phyloP scores from a whole-genome alignment of 2,888 invertebrate genomes.

The Drosophila borborema region DNA sequence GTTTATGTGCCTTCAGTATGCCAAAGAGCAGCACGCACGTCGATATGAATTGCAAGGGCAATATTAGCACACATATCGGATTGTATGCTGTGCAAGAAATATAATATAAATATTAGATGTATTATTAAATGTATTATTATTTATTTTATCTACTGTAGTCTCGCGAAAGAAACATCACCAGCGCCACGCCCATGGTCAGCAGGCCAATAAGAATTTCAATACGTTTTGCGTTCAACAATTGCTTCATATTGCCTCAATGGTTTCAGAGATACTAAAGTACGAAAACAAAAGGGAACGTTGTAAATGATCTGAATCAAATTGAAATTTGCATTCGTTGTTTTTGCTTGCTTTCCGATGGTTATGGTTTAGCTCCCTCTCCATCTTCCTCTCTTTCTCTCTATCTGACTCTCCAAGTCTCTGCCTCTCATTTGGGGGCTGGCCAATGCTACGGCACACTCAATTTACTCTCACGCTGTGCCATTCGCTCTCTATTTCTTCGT shows the following conservation, averaged over 20 bases:
- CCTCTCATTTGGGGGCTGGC: too few species aligned
- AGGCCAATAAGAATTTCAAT: constrained; percentile 15
- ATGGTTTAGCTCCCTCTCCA: background rate
- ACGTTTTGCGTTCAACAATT: constrained; percentile 2
- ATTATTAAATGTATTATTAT: background rate
- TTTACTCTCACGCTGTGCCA: too few species aligned
- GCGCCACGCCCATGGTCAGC: constrained; percentile 3
- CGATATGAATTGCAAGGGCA: background rate
- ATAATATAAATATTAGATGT: background rate
- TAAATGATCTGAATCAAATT: background rate
- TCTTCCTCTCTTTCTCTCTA: background rate
- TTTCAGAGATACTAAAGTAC: constrained; percentile 3
- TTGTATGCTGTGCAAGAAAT: background rate
- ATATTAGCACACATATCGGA: too few species aligned
- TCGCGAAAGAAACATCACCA: background rate
- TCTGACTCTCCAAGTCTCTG: background rate
- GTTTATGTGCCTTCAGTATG: constrained; percentile 12
- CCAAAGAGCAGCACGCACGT: constrained; percentile 17
- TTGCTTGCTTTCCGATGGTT: background rate
- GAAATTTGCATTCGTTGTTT: background rate
- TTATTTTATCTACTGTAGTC: background rate
- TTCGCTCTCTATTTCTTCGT: too few species aligned
- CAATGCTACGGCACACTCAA: too few species aligned
- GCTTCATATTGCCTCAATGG: constrained; percentile 17
- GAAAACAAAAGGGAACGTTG: background rate